Evolutionary conservation across 2,888 invertebrate species (phyloP), one percentile per base, ranked within the genome.

Genomic region (Escarpia spicata): DNA sequence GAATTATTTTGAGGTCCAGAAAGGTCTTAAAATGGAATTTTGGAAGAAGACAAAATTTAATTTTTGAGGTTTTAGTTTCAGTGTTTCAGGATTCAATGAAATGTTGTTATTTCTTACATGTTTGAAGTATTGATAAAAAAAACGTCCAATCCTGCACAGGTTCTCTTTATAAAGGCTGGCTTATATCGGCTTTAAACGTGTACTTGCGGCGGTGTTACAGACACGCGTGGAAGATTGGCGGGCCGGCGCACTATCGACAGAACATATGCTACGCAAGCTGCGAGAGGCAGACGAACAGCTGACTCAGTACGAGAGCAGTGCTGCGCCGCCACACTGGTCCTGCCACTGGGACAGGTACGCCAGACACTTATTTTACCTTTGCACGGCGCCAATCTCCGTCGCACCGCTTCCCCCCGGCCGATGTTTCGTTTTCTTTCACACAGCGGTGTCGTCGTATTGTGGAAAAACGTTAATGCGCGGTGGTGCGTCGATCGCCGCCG

Each of bases 271-370:
- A 94, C 97, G 97, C 94, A 97, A 97, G 97, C 96, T 98, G 94
- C 97, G 97, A 93, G 97, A 97, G 93, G 97, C 97, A 8, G 97
- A 97, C 95, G 97, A 97, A 90, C 97, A 97, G 95, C 96, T 98
- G 94, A 97, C 97, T 94, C 97, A 97, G 94, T 97, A 97, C 95
- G 98, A 98, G 96, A 97, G 97, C 96, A 97, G 97, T 93, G 97
- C 97, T 26, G 97, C 97, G 90, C 98, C 98, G 52, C 96, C 97
- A 90, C 97, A 97, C 95, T 98, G 98, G 98, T 97, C 97, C 95
- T 97, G 98, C 96, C 97, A 97, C 95, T 98, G 98, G 98, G 97
- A 98, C 97, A 98, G 98, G 98, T 98, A 98, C 92, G 93, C 75
- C 75, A 75, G 75, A 19, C 75, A 75, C 75, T 75, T 75, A 75